These are phyloP conservation scores for Pseudanteris insignis DNA, from an alignment of 2,888 invertebrate genomes.

Conservation along the genomic window DNA sequence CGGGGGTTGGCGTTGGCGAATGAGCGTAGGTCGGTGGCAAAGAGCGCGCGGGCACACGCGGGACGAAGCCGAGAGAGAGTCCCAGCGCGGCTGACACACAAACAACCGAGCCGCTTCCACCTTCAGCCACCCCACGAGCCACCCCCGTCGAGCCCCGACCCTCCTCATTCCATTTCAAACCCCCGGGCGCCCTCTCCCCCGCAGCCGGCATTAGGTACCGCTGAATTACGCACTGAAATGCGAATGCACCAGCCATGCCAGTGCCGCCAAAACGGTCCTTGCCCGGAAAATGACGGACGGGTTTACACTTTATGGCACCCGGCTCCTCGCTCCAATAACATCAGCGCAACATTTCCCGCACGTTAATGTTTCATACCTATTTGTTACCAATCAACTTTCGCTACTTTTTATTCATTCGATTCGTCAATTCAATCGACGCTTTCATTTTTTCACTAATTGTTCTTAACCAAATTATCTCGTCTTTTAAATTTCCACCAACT, in stretches of 20 bases:
- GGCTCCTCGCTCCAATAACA: conserved; percentile 19
- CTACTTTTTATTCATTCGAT: conserved; percentile 5
- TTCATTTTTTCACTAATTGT: too few relatives aligned
- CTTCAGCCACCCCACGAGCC: conserved; percentile 44
- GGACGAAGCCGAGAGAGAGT: conserved; percentile 48
- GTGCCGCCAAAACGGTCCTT: conserved; percentile 26
- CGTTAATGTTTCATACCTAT: conserved; percentile 38
- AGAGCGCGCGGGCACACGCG: conserved; percentile 2
- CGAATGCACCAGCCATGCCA: conserved; percentile 40
- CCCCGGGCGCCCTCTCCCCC: conserved; percentile 1
- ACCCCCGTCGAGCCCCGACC: conserved; percentile 17
- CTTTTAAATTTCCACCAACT: too few relatives aligned
- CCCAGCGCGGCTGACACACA: conserved; percentile 66
- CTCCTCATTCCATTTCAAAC: conserved; percentile 6
- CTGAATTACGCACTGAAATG: conserved; percentile 60
- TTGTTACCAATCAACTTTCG: conserved; percentile 36
- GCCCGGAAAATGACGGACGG: conserved; percentile 35
- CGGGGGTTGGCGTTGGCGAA: conserved; percentile 43
- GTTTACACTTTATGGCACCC: conserved; percentile 30
- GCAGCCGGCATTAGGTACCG: conserved; percentile 52
- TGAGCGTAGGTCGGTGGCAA: conserved; percentile 23
- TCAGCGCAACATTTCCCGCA: conserved; percentile 14
- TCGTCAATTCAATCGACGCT: conserved; percentile 12
- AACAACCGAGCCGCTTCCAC: conserved; percentile 59
- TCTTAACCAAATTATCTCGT: too few relatives aligned